Percentiles rank a stretch among this genome's conserved stretches.
phyloP scores from a whole-genome alignment of 2,113 vertebrate species.

The Eleginops maclovinus region DNA sequence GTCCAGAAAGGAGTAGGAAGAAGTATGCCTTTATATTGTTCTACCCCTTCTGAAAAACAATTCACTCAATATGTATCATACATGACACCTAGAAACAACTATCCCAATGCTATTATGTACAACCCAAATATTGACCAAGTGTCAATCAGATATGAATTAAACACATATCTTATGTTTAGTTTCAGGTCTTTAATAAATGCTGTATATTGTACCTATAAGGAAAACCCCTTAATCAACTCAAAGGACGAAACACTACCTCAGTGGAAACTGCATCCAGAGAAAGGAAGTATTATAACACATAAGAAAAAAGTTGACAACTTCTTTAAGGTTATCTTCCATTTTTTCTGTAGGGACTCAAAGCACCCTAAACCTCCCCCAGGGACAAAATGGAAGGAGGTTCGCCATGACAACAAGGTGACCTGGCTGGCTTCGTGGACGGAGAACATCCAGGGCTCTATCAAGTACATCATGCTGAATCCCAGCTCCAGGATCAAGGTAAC shows the following conservation, averaged over 20 bases:
- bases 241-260: too few species aligned
- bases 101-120: too few species aligned
- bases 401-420: conserved; percentile 96
- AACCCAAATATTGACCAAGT: too few species aligned
- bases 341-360: conserved; percentile 89
- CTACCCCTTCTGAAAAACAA: too few species aligned
- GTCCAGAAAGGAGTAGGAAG: too few species aligned
- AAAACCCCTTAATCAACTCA: background rate
- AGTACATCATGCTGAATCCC: conserved; percentile 98
- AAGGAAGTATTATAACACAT: background rate
- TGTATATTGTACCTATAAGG: background rate
- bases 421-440: conserved; percentile 98
- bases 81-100: too few species aligned
- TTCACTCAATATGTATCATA: too few species aligned
- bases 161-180: too few species aligned
- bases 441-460: conserved; percentile 98
- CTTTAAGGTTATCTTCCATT: background rate
- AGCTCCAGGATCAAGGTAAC: conserved; percentile 97
- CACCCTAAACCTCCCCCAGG: conserved; percentile 91
- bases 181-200: background rate
- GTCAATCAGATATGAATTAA: too few species aligned
- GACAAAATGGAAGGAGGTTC: conserved; percentile 95
- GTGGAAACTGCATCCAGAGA: background rate
- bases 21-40: too few species aligned
- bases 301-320: background rate